Evolutionary conservation across 2,113 vertebrate species (phyloP), one percentile per base, ranked within the genome.

Genomic region (Amia ocellicauda): DNA sequence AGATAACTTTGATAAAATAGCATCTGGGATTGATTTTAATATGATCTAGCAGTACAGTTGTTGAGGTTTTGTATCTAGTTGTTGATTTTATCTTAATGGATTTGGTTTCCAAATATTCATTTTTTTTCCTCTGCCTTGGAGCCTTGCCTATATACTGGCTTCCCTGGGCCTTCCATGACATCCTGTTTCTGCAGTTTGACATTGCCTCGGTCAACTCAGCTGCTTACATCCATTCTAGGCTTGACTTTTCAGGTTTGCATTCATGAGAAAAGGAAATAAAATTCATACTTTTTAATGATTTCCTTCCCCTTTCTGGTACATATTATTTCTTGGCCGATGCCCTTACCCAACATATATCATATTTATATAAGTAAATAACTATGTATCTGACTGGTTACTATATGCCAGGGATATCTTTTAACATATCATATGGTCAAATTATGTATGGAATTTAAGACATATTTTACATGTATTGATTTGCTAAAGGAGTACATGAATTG

Each of bases 31-130:
- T 53, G 51, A 53, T 24, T 53, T 53, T 53, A 53, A 53, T 53
- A 53, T 23, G 51, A 53, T 53, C 3, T 53, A 53, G 3, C 51
- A 50, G 47, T 22, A 50, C 31, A 22, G 20, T 11, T 26, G 20
- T 11, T 50, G 51, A 53, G 51, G 20, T 53, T 23, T 20, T 53
- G 51, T 20, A 53, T 53, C 51, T 22, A 26, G 20, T 53, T 23
- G 51, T 53, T 53, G 51, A 53, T 53, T 19, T 53, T 53, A 53
- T 53, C 51, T 19, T 53, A 53, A 53, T 53, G 51, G 51, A 53
- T n/a, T 23, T 53, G 51, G 51, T 26, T 53, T 53, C 23, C 51
- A 53, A 53, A 53, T n/a, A 53, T 53, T 53, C 20, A 11, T 53
- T 50, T 53, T 53, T 26, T 20, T 23, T n/a, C 23, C 51, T 53